phyloP scores from a whole-genome alignment of 2,113 vertebrate genomes.

The Osmerus eperlanus region DNA sequence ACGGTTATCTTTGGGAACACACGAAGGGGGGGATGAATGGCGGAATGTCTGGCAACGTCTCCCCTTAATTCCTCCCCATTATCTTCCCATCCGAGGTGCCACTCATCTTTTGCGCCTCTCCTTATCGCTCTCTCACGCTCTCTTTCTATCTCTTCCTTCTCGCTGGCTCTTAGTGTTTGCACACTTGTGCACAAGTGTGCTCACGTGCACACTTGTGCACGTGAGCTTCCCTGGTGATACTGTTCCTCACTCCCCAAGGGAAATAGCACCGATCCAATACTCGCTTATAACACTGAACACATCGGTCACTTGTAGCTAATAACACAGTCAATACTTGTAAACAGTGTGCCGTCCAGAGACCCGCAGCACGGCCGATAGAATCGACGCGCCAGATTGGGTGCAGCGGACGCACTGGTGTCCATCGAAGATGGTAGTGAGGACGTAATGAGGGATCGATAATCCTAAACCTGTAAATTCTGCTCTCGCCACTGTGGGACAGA shows the following conservation, averaged over 20 bases:
- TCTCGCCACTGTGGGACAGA: not conserved
- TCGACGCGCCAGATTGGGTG: not conserved
- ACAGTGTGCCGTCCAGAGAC: slow-evolving; percentile 18
- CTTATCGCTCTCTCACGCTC: not conserved
- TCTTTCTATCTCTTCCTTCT: not conserved
- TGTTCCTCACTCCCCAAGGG: not conserved
- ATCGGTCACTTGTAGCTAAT: slow-evolving; percentile 47
- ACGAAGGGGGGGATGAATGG: no score
- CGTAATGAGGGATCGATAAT: slow-evolving; percentile 7
- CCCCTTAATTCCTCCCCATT: slow-evolving; percentile 2
- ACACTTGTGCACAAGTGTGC: no score
- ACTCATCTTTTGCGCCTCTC: not conserved
- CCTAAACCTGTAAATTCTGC: not conserved
- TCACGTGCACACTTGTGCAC: no score
- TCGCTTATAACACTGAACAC: slow-evolving; percentile 26
- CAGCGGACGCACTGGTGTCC: slow-evolving; percentile 10
- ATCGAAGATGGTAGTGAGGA: not conserved
- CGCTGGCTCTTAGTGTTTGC: not conserved
- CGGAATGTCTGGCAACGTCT: not conserved
- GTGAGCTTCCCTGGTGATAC: no score
- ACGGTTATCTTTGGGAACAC: not conserved
- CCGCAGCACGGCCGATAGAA: slow-evolving; percentile 25
- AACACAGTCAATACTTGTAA: slow-evolving; percentile 40
- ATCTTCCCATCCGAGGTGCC: not conserved
- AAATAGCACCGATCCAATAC: slow-evolving; percentile 18